Evolutionary conservation across 2,797 vertebrate species (phyloP).

Genomic region (Apodemus agrarius): DNA sequence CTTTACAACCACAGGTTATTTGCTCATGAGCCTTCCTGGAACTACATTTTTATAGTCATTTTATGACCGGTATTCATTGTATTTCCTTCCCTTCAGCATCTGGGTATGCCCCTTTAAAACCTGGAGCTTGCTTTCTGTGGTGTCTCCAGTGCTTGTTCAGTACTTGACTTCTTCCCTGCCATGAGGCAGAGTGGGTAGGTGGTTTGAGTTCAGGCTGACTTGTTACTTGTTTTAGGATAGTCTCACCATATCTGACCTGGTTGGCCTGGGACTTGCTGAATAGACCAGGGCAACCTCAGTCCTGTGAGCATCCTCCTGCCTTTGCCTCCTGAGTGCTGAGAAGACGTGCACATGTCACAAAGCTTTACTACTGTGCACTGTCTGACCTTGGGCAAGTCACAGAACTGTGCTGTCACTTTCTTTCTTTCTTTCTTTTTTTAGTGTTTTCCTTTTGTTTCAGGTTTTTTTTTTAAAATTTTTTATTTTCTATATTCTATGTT

Average conservation of each 20-base stretch:
- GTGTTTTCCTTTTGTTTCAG: no score
- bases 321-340: neutral
- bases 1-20: slow-evolving; percentile 45
- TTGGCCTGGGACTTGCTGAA: neutral
- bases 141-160: neutral
- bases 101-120: slow-evolving; percentile 53
- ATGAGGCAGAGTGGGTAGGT: slow-evolving; percentile 12
- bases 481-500: no score
- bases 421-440: no score
- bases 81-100: slow-evolving; percentile 41
- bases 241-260: neutral
- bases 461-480: no score
- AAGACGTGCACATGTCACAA: neutral
- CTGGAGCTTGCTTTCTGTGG: neutral
- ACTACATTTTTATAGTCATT: slow-evolving; percentile 42
- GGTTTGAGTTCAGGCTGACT: slow-evolving; percentile 24
- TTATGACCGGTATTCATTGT: neutral
- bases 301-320: neutral
- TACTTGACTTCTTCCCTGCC: neutral
- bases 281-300: neutral
- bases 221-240: neutral
- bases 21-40: slow-evolving; percentile 5
- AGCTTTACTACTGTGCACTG: neutral
- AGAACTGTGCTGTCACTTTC: neutral
- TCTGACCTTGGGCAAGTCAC: slow-evolving; percentile 16